Percentiles rank a stretch among this genome's conserved stretches.
These are phyloP conservation scores for Crax fasciolata DNA, from an alignment of 2,797 vertebrate genomes.

Conservation along the genomic window DNA sequence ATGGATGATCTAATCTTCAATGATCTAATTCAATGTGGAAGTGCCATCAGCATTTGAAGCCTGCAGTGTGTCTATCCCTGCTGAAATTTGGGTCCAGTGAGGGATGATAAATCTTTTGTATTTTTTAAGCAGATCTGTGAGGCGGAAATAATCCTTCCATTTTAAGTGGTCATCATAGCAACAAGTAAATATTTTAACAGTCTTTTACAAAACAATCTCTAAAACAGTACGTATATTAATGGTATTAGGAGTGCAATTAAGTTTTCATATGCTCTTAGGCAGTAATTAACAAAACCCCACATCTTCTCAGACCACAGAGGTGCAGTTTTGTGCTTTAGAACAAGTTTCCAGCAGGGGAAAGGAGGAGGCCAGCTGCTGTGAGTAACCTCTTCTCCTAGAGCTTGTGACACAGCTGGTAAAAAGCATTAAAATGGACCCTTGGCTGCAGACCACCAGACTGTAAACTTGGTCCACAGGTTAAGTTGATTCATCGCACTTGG, in stretches of 20 bases:
- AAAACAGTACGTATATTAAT: background rate
- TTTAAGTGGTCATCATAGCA: background rate
- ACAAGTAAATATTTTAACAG: constrained; percentile 30
- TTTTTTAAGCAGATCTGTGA: background rate
- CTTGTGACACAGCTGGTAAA: background rate
- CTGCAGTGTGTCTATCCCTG: background rate
- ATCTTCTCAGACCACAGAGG: background rate
- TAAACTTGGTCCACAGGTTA: background rate
- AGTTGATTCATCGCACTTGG: background rate
- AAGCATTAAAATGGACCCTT: background rate
- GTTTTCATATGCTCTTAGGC: constrained; percentile 13
- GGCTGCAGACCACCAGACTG: background rate
- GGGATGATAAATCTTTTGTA: background rate
- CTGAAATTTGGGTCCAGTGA: background rate
- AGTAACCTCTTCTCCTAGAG: background rate
- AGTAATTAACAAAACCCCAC: constrained; percentile 23
- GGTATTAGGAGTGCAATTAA: background rate
- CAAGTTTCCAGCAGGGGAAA: background rate
- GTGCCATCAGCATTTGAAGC: background rate
- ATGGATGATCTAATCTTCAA: background rate
- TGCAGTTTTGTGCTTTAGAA: background rate
- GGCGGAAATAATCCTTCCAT: background rate
- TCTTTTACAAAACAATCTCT: constrained; percentile 22
- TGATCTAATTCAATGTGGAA: background rate
- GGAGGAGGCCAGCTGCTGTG: background rate